Conservation (phyloP, 2,888 invertebrate genomes). For the Ferdinandea cuprea region DNA sequence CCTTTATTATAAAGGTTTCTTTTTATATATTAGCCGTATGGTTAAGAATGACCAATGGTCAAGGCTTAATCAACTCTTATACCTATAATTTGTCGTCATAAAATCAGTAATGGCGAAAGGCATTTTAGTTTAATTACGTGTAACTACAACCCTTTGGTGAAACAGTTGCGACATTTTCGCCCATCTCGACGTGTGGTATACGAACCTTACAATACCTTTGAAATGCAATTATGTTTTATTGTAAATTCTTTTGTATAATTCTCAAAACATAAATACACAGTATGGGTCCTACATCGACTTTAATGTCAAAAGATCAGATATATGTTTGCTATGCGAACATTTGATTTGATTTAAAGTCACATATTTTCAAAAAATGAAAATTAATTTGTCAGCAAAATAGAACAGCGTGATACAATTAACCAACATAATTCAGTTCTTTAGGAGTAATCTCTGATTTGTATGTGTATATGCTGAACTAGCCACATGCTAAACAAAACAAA, state of each 20-base stretch:
- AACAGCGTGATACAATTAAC: slow-evolving; percentile 52
- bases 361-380: slow-evolving; percentile 12
- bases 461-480: too few relatives aligned
- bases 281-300: slow-evolving; percentile 44
- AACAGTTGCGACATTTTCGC: slow-evolving; percentile 64
- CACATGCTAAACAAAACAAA: too few relatives aligned
- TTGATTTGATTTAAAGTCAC: slow-evolving; percentile 65
- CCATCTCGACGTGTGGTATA: slow-evolving; percentile 57
- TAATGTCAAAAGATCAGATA: slow-evolving; percentile 40
- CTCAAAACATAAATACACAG: slow-evolving; percentile 72
- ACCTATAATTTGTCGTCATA: slow-evolving; percentile 57
- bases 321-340: slow-evolving; percentile 31
- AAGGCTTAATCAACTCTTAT: slow-evolving; percentile 60
- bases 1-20: background rate
- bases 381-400: slow-evolving; percentile 38
- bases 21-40: slow-evolving; percentile 50
- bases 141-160: slow-evolving; percentile 18
- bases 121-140: background rate
- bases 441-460: too few relatives aligned
- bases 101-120: slow-evolving; percentile 24
- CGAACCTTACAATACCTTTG: slow-evolving; percentile 46
- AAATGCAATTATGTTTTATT: slow-evolving; percentile 53
- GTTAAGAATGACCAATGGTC: slow-evolving; percentile 63
- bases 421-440: background rate
- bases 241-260: slow-evolving; percentile 64